Evolutionary conservation across 2,888 invertebrate species (phyloP).

Genomic region (Nudaria mundana): DNA sequence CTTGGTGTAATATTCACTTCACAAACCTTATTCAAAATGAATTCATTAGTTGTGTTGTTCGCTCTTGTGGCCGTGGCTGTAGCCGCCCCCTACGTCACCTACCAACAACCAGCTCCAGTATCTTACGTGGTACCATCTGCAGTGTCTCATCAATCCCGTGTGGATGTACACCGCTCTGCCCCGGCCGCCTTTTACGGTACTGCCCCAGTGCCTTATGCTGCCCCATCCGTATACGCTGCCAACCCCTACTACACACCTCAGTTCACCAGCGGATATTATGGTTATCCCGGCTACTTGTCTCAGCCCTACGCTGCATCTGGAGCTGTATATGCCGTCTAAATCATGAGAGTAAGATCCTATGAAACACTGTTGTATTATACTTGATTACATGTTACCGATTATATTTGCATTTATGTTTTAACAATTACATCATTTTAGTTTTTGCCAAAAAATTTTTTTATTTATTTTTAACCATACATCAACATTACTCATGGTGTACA

Average conservation of each 20-base stretch:
- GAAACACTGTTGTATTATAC: background rate
- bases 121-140: constrained; percentile 44
- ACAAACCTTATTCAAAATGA: constrained; percentile 68
- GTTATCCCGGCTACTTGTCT: constrained; percentile 28
- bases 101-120: constrained; percentile 34
- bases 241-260: constrained; percentile 43
- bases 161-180: constrained; percentile 48
- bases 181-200: constrained; percentile 34
- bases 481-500: too few species aligned
- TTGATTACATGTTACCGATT: background rate
- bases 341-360: constrained; percentile 29
- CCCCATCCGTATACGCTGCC: constrained; percentile 37
- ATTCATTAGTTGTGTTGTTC: constrained; percentile 68
- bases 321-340: constrained; percentile 30
- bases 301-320: constrained; percentile 27
- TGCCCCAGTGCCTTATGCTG: constrained; percentile 35
- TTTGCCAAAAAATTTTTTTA: background rate
- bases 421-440: background rate
- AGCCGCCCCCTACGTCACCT: constrained; percentile 45
- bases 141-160: constrained; percentile 61
- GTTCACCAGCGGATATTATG: constrained; percentile 43
- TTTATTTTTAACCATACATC: background rate
- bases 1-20: constrained; percentile 56
- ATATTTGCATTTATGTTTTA: background rate
- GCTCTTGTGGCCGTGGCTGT: constrained; percentile 48